These are phyloP conservation scores for Dexiosoma caninum DNA, from an alignment of 2,888 invertebrate genomes.

Conservation along the genomic window DNA sequence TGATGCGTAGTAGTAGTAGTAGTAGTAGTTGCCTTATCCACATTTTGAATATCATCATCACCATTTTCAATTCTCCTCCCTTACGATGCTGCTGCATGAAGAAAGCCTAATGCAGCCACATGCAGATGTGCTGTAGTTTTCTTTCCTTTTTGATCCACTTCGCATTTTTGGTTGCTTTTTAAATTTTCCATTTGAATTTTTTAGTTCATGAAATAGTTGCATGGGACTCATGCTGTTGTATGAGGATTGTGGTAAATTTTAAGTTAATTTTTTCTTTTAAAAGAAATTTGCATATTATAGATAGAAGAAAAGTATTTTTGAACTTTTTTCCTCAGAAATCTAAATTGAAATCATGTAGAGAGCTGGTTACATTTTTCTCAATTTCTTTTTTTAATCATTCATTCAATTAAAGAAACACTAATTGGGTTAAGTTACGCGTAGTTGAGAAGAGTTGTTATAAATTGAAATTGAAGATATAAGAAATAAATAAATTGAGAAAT, in stretches of 20 bases:
- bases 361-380: not conserved
- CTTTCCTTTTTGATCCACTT: conserved; percentile 17
- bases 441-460: conserved; percentile 1
- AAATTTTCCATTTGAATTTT: conserved; percentile 8
- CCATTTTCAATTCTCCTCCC: conserved; percentile 3
- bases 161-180: conserved; percentile 1
- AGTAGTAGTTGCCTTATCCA: conserved; percentile 6
- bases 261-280: conserved; percentile 14
- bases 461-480: not conserved
- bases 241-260: conserved; percentile 33
- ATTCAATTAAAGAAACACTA: conserved; percentile 40
- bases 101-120: not conserved
- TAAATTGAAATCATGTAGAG: conserved; percentile 50
- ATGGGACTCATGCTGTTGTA: conserved; percentile 5
- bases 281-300: conserved; percentile 50
- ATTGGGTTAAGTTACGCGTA: conserved; percentile 25
- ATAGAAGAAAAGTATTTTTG: conserved; percentile 32
- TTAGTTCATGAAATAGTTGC: conserved; percentile 26
- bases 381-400: conserved; percentile 15
- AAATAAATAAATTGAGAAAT: not conserved
- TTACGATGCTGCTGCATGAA: conserved; percentile 2
- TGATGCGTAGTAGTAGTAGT: not conserved
- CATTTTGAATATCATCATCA: not conserved
- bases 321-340: conserved; percentile 14
- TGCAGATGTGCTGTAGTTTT: not conserved